Conservation (phyloP, 2,797 vertebrate genomes). For the Schizothorax lantsangensis region DNA sequence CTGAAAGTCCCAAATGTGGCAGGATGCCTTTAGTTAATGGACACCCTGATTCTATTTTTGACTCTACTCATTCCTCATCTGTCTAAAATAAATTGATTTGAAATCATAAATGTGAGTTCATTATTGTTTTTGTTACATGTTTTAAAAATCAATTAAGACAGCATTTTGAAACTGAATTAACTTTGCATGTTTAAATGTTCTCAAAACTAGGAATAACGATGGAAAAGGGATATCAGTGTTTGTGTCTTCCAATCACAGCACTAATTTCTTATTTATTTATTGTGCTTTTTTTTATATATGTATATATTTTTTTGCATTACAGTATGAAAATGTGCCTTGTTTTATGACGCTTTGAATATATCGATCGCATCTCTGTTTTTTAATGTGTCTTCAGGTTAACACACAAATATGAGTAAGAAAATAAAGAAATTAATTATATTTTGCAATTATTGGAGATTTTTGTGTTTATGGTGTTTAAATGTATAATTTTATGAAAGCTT, state of each 20-base stretch:
- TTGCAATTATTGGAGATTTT: not conserved
- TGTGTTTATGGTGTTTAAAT: not conserved
- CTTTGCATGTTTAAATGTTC: not conserved
- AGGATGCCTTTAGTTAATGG: not conserved
- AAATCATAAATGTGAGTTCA: not conserved
- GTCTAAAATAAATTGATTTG: not conserved
- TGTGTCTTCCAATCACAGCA: not conserved
- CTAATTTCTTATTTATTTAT: not conserved
- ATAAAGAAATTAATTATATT: not conserved
- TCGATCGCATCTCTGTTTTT: not conserved
- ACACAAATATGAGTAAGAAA: not conserved
- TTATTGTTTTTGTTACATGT: not conserved
- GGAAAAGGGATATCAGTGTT: slow-evolving; percentile 8
- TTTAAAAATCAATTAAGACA: not conserved
- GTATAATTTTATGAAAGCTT: not conserved
- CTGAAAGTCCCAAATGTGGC: not conserved
- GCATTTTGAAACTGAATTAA: not conserved
- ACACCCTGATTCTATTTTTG: not conserved
- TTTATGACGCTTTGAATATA: not conserved
- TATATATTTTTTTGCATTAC: not conserved
- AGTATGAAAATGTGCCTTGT: not conserved
- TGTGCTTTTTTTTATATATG: not conserved
- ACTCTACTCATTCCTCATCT: not conserved
- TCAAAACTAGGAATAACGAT: not conserved
- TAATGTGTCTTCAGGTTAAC: slow-evolving; percentile 13